Conservation (phyloP, 1,140 invertebrate genomes). For the Diorhabda elongata region DNA sequence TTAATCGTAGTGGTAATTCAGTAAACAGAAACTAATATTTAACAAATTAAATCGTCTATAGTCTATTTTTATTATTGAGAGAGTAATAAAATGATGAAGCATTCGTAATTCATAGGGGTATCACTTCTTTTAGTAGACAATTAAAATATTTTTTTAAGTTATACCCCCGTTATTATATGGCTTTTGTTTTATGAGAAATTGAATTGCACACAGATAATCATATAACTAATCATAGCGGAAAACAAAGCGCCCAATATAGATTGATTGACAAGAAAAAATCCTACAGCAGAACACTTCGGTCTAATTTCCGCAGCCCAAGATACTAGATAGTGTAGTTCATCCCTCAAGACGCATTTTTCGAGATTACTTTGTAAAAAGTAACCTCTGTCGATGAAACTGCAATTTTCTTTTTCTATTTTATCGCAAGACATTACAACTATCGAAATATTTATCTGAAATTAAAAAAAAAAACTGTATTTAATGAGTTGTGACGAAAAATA, state of each 20-base stretch:
- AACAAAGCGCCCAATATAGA: not conserved
- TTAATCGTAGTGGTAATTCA: no score
- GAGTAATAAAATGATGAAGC: no score
- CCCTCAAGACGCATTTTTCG: not conserved
- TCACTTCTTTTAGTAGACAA: no score
- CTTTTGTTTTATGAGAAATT: not conserved
- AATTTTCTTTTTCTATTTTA: not conserved
- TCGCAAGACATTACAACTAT: not conserved
- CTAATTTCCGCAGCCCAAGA: not conserved
- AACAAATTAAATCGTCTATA: no score
- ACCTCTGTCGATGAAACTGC: not conserved
- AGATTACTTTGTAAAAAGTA: not conserved
- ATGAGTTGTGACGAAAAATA: no score
- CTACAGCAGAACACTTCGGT: not conserved
- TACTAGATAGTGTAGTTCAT: not conserved
- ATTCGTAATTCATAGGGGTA: no score
- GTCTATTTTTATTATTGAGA: no score
- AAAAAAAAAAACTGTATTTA: no score
- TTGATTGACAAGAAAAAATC: not conserved
- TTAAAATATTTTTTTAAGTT: no score
- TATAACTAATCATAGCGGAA: not conserved
- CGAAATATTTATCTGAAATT: not conserved
- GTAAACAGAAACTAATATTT: no score
- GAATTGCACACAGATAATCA: not conserved
- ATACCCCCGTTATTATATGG: no score